phyloP scores from a whole-genome alignment of 2,888 invertebrate species.

The Scaptomyza polygonia region DNA sequence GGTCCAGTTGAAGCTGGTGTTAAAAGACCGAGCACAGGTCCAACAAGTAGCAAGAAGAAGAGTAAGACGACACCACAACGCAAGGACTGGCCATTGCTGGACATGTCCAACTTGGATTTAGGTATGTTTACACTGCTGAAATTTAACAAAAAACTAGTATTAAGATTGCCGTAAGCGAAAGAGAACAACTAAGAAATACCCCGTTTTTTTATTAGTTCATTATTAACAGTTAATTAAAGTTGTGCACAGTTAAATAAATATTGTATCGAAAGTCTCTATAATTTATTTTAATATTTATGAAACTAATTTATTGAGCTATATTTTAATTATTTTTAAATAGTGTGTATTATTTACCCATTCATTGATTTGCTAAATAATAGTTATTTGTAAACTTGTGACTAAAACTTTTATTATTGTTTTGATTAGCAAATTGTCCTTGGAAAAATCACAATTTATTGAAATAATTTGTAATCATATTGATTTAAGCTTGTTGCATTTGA shows the following conservation, averaged over 20 bases:
- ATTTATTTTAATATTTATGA: no score
- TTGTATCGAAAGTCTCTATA: no score
- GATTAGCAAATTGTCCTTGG: neutral
- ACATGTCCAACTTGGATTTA: constrained; percentile 81
- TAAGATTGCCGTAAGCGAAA: neutral
- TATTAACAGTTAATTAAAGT: no score
- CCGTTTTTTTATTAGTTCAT: no score
- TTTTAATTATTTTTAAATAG: no score
- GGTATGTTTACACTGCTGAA: constrained; percentile 51
- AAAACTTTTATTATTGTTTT: neutral
- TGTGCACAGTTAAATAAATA: no score
- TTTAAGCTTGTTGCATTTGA: constrained; percentile 8
- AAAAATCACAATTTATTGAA: constrained; percentile 1
- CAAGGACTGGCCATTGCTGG: constrained; percentile 83
- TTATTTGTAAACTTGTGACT: neutral
- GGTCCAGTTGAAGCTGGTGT: constrained; percentile 1
- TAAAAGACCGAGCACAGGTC: constrained; percentile 60
- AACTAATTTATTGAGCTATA: no score
- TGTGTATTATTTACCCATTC: neutral
- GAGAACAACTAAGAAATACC: neutral
- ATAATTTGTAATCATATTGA: neutral
- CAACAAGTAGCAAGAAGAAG: constrained; percentile 57
- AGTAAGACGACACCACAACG: constrained; percentile 60
- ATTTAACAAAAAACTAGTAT: no score
- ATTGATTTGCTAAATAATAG: no score